Conservation (phyloP, 2,797 vertebrate genomes). For the Thunnus albacares region DNA sequence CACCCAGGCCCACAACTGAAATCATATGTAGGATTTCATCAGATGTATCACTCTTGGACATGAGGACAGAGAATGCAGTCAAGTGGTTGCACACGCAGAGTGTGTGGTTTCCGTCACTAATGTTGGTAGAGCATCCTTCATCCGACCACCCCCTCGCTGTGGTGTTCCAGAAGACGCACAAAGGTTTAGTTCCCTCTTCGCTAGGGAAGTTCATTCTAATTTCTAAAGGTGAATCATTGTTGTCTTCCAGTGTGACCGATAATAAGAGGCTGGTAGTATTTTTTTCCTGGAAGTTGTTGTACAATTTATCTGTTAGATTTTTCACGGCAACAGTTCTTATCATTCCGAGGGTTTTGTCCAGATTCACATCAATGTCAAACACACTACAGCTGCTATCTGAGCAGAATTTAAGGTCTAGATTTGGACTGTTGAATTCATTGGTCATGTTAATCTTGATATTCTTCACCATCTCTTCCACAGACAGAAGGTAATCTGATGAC, state of each 20-base stretch:
- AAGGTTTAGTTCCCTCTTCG: not conserved
- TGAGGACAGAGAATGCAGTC: slow-evolving; percentile 87
- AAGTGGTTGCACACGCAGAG: slow-evolving; percentile 85
- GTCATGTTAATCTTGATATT: slow-evolving; percentile 70
- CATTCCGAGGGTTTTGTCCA: slow-evolving; percentile 48
- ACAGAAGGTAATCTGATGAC: slow-evolving; percentile 76
- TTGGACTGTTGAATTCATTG: slow-evolving; percentile 16
- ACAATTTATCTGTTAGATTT: slow-evolving; percentile 76
- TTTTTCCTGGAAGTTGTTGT: not conserved
- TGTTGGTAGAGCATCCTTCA: slow-evolving; percentile 70
- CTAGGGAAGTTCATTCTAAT: slow-evolving; percentile 76
- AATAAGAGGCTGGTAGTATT: slow-evolving; percentile 61
- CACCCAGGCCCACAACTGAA: slow-evolving; percentile 79
- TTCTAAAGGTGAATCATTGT: not conserved
- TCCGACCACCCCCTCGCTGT: slow-evolving; percentile 49
- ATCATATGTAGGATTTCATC: slow-evolving; percentile 65
- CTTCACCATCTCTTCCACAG: slow-evolving; percentile 80
- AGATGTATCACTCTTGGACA: slow-evolving; percentile 64
- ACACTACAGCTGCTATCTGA: slow-evolving; percentile 42
- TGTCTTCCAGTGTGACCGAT: slow-evolving; percentile 68
- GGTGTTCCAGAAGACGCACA: slow-evolving; percentile 86
- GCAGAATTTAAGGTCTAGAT: slow-evolving; percentile 81
- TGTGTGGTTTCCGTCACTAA: slow-evolving; percentile 1
- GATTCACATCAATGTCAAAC: slow-evolving; percentile 63
- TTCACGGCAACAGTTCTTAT: slow-evolving; percentile 80